phyloP scores from a whole-genome alignment of 2,888 invertebrate species.

The Macaria liturata region DNA sequence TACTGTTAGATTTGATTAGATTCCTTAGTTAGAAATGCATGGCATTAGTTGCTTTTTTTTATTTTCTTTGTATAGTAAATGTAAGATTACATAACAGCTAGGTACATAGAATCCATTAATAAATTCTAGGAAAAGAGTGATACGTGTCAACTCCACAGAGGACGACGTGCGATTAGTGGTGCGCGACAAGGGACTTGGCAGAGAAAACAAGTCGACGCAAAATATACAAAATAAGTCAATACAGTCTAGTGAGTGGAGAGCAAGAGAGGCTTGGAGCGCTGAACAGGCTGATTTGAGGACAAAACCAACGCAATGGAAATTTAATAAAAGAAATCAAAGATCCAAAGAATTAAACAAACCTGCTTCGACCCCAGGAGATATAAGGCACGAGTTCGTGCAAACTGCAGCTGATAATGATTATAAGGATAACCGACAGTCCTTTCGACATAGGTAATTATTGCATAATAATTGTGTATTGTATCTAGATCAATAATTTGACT shows the following conservation, averaged over 20 bases:
- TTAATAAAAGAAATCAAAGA: slow-evolving; percentile 85
- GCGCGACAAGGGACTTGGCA: slow-evolving; percentile 87
- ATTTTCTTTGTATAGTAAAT: slow-evolving; percentile 22
- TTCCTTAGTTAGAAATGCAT: slow-evolving; percentile 10
- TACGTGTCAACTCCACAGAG: slow-evolving; percentile 88
- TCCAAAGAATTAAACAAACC: slow-evolving; percentile 79
- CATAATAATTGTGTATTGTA: too few relatives aligned
- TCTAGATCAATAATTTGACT: too few relatives aligned
- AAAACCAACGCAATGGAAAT: slow-evolving; percentile 88
- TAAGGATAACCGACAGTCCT: slow-evolving; percentile 69
- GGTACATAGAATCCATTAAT: slow-evolving; percentile 82
- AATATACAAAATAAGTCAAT: slow-evolving; percentile 88
- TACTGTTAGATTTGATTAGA: background rate
- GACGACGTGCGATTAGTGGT: slow-evolving; percentile 90
- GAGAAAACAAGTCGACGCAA: slow-evolving; percentile 90
- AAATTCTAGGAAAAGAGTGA: slow-evolving; percentile 89
- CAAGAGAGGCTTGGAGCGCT: slow-evolving; percentile 94
- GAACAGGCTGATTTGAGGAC: slow-evolving; percentile 87
- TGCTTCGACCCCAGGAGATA: slow-evolving; percentile 72
- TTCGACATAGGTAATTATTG: slow-evolving; percentile 61
- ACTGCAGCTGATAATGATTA: slow-evolving; percentile 76
- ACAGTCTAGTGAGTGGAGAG: slow-evolving; percentile 90
- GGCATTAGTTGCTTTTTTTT: slow-evolving; percentile 22
- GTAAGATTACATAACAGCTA: slow-evolving; percentile 50
- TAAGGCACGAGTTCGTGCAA: slow-evolving; percentile 76